Conservation (phyloP, 1,140 invertebrate species). For the Mycetomoellerius zeteki region DNA sequence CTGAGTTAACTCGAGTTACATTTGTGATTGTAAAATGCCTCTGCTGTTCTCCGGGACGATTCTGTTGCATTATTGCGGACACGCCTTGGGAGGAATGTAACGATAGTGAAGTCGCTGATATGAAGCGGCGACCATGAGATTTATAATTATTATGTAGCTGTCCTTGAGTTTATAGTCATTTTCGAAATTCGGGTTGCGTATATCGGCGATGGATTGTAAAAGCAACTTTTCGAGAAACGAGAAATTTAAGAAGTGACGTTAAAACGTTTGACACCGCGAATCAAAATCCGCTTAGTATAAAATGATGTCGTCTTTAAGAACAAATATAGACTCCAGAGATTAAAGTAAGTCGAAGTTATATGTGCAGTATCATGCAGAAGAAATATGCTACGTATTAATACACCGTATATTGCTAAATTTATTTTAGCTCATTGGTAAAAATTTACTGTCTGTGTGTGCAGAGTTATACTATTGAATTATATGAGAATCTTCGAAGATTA, state of each 20-base stretch:
- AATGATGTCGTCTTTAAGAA: neutral
- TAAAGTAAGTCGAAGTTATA: neutral
- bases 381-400: neutral
- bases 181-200: constrained; percentile 26
- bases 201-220: neutral
- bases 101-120: constrained; percentile 48
- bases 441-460: neutral
- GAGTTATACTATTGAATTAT: neutral
- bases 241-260: neutral
- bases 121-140: constrained; percentile 36
- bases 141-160: constrained; percentile 40
- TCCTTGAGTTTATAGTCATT: neutral
- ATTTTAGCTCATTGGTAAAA: neutral
- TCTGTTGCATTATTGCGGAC: constrained; percentile 67
- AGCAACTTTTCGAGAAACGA: neutral
- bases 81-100: constrained; percentile 47
- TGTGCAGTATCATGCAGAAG: neutral
- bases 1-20: constrained; percentile 76
- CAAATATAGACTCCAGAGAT: neutral
- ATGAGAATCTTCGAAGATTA: constrained; percentile 4
- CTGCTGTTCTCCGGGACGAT: constrained; percentile 51
- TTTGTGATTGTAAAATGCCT: constrained; percentile 82
- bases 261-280: neutral
- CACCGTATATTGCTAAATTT: neutral
- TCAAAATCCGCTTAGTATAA: neutral